Evolutionary conservation across 2,113 vertebrate species (phyloP).

Genomic region (Etia nguti): DNA sequence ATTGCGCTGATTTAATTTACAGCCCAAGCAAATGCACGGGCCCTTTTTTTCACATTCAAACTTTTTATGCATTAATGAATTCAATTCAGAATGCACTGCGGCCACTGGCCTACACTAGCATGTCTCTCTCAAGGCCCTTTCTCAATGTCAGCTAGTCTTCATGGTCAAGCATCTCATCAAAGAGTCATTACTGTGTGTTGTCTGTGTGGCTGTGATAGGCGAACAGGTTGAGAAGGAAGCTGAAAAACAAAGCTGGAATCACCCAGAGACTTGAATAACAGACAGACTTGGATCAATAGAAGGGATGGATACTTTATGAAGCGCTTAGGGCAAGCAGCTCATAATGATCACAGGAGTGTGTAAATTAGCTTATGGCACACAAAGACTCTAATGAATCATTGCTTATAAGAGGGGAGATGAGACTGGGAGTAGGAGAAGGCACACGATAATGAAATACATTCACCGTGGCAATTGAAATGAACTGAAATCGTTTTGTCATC

Average conservation of each 20-base stretch:
- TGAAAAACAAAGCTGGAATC: neutral
- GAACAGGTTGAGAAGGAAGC: neutral
- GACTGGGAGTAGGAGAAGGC: neutral
- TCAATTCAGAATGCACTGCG: neutral
- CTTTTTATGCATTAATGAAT: conserved; percentile 26
- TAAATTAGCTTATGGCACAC: conserved; percentile 28
- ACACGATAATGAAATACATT: neutral
- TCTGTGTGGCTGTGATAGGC: neutral
- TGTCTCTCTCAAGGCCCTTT: neutral
- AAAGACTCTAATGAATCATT: conserved; percentile 13
- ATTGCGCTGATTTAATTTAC: conserved; percentile 9
- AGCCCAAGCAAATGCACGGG: neutral
- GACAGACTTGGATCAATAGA: conserved; percentile 17
- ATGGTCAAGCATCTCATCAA: conserved; percentile 35
- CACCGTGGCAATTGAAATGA: neutral
- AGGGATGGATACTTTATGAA: conserved; percentile 26
- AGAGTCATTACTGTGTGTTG: neutral
- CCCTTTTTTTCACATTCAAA: neutral
- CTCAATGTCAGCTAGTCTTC: conserved; percentile 29
- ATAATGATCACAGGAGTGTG: conserved; percentile 23
- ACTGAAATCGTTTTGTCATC: neutral
- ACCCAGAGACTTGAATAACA: conserved; percentile 5
- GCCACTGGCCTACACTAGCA: neutral
- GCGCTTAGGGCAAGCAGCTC: neutral
- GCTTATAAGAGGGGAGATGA: neutral